Evolutionary conservation across 2,797 vertebrate species (phyloP).

Genomic region (Salmo trutta): DNA sequence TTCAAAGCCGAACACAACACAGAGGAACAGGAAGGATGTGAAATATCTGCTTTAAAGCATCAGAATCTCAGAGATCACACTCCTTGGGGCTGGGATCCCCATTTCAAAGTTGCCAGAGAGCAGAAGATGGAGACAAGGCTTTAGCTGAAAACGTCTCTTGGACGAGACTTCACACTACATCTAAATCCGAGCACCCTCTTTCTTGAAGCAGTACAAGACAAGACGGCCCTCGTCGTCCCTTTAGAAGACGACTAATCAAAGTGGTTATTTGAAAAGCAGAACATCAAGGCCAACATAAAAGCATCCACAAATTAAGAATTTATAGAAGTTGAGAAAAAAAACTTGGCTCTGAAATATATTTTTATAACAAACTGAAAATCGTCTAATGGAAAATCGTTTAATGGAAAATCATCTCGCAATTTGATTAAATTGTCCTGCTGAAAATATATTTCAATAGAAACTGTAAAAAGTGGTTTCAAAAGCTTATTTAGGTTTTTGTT

Average conservation of each 20-base stretch:
- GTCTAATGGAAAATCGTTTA: not conserved
- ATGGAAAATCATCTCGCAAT: not conserved
- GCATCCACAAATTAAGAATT: not conserved
- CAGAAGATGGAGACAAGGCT: slow-evolving; percentile 45
- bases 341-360: not conserved
- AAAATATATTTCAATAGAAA: not conserved
- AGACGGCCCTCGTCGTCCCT: not conserved
- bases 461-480: not conserved
- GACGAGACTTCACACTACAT: slow-evolving; percentile 33
- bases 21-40: slow-evolving; percentile 59
- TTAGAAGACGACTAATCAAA: slow-evolving; percentile 5
- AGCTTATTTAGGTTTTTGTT: not conserved
- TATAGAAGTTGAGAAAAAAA: not conserved
- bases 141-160: slow-evolving; percentile 26
- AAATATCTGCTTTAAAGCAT: slow-evolving; percentile 58
- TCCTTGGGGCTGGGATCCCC: slow-evolving; percentile 34
- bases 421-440: not conserved
- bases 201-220: slow-evolving; percentile 12
- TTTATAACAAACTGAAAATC: not conserved
- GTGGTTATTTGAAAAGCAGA: slow-evolving; percentile 6
- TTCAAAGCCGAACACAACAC: slow-evolving; percentile 47
- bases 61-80: slow-evolving; percentile 43
- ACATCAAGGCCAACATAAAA: slow-evolving; percentile 22
- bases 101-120: slow-evolving; percentile 47
- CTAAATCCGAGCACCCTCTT: slow-evolving; percentile 16